Percentiles rank a stretch among this genome's conserved stretches.
Evolutionary conservation across 2,888 invertebrate species (phyloP).

Genomic region (Acronicta aceris): DNA sequence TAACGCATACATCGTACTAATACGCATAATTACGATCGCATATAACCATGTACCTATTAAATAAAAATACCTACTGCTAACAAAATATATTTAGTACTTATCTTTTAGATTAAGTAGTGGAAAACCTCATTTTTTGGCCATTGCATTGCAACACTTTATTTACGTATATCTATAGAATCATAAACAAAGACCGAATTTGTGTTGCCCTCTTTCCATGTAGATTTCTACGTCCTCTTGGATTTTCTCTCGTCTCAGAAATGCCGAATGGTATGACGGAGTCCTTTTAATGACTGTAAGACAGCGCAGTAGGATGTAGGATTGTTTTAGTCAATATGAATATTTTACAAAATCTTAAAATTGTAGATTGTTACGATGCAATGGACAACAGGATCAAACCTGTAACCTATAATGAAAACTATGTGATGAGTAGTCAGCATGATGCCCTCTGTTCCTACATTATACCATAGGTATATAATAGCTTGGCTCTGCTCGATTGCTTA

Average conservation of each 20-base stretch:
- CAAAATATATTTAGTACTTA: conserved; percentile 31
- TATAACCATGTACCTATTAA: conserved; percentile 34
- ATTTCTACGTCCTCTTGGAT: too few species aligned
- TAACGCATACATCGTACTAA: conserved; percentile 51
- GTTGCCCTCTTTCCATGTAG: too few species aligned
- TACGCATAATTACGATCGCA: conserved; percentile 24
- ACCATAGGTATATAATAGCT: neutral
- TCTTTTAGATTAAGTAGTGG: conserved; percentile 29
- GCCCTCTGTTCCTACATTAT: neutral
- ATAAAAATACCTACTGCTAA: conserved; percentile 41
- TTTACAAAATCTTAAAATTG: neutral
- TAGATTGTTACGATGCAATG: conserved; percentile 18
- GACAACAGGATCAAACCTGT: neutral
- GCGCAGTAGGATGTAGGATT: too few species aligned
- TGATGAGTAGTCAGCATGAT: conserved; percentile 16
- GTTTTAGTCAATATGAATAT: neutral
- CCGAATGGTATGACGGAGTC: too few species aligned
- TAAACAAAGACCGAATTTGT: too few species aligned
- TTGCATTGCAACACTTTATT: conserved; percentile 15
- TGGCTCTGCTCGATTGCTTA: neutral
- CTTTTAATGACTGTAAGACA: too few species aligned
- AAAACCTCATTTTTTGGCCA: conserved; percentile 2
- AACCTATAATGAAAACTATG: conserved; percentile 1
- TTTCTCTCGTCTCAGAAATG: too few species aligned
- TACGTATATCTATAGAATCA: too few species aligned